Evolutionary conservation across 2,113 vertebrate genomes (phyloP).

Genomic region (Heptranchias perlo): DNA sequence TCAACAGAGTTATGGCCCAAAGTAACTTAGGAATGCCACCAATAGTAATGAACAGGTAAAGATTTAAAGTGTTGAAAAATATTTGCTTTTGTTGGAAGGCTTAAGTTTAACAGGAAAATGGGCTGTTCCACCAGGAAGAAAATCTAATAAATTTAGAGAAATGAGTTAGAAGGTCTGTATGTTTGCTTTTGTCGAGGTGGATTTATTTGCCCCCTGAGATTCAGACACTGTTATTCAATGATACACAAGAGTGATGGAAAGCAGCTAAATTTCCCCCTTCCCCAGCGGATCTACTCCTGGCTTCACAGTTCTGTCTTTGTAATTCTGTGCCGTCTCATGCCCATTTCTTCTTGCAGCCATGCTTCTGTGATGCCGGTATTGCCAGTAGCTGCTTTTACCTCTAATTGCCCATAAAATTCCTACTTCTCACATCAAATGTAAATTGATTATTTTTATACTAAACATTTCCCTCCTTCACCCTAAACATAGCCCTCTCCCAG

Average conservation of each 20-base stretch:
- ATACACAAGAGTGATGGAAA: background rate
- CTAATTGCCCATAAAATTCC: background rate
- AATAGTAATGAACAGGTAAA: constrained; percentile 84
- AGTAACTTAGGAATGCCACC: constrained; percentile 78
- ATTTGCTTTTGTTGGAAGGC: background rate
- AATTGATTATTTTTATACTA: background rate
- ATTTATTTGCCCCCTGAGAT: no score
- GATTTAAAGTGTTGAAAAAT: constrained; percentile 24
- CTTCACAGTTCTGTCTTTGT: background rate
- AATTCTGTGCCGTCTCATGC: background rate
- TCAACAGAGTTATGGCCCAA: constrained; percentile 96
- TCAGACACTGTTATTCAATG: no score
- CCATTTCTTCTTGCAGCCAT: background rate
- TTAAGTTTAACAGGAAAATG: background rate
- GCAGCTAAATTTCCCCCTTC: background rate
- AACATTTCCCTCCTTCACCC: background rate
- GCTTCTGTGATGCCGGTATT: background rate
- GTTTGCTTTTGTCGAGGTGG: no score
- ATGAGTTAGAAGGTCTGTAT: background rate
- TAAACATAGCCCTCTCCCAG: background rate
- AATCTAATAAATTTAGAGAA: background rate
- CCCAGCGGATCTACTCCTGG: background rate
- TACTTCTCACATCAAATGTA: background rate
- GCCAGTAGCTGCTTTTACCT: background rate
- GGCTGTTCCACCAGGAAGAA: background rate